phyloP scores from a whole-genome alignment of 2,113 vertebrate species.

The Sciurus niger region DNA sequence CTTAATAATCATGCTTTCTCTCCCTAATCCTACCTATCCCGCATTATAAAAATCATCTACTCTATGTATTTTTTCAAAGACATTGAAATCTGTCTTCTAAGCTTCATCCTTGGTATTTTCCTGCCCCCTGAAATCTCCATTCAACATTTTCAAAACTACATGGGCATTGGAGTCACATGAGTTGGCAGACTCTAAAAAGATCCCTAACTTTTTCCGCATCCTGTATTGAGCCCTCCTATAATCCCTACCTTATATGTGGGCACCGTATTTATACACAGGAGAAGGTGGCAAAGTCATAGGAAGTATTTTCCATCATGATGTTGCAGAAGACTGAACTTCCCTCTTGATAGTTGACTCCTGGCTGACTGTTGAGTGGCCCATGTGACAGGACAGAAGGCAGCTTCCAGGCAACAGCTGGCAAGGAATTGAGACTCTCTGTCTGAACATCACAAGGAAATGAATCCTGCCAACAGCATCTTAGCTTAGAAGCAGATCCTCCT shows the following conservation, averaged over 20 bases:
- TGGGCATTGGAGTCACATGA: background rate
- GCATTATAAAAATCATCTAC: background rate
- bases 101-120: background rate
- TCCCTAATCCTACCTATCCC: background rate
- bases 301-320: background rate
- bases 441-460: background rate
- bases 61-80: background rate
- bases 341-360: background rate
- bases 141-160: background rate
- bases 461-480: background rate
- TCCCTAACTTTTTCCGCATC: background rate
- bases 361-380: background rate
- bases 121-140: background rate
- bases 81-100: background rate
- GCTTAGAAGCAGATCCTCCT: background rate
- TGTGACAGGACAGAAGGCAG: background rate
- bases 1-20: background rate
- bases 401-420: background rate
- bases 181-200: background rate
- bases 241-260: background rate
- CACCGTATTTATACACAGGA: background rate
- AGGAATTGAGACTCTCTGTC: background rate
- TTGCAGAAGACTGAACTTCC: background rate
- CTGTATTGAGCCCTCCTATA: background rate
- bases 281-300: background rate